phyloP scores from a whole-genome alignment of 2,113 vertebrate genomes.

The Bungarus multicinctus region DNA sequence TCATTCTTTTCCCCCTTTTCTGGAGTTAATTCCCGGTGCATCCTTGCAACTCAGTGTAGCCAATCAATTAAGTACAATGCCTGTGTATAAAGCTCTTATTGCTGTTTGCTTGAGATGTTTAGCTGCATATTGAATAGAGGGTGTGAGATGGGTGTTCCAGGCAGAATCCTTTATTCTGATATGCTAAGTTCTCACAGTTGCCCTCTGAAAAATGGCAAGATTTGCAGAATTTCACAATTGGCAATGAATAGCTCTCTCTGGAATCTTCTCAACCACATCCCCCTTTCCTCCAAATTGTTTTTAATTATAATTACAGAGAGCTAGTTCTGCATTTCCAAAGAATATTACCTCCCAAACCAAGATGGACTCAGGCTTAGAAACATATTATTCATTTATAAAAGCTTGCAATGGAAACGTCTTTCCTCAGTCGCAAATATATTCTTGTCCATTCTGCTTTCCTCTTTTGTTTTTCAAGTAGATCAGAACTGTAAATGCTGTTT shows the following conservation, averaged over 20 bases:
- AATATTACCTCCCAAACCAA: conserved; percentile 58
- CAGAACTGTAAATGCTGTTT: neutral
- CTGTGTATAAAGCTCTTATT: neutral
- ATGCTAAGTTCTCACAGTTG: neutral
- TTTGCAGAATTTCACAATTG: neutral
- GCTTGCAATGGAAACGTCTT: conserved; percentile 2
- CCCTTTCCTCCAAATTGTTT: conserved; percentile 63
- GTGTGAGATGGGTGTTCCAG: too few species aligned
- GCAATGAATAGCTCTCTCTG: neutral
- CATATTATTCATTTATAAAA: conserved; percentile 3
- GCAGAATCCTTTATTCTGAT: neutral
- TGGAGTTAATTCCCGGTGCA: neutral
- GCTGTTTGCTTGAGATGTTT: neutral
- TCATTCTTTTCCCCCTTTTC: neutral
- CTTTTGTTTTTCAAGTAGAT: neutral
- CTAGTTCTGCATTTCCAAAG: conserved; percentile 66
- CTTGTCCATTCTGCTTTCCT: neutral
- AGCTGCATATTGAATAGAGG: neutral
- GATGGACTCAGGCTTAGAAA: conserved; percentile 10
- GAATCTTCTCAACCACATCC: conserved; percentile 10
- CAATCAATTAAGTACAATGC: neutral
- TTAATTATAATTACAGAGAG: conserved; percentile 64
- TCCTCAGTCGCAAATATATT: neutral
- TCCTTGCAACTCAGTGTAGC: neutral
- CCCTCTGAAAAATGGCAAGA: neutral